These are phyloP conservation scores for Caenorhabditis tropicalis DNA, from an alignment of 1,140 invertebrate species.

Conservation along the genomic window DNA sequence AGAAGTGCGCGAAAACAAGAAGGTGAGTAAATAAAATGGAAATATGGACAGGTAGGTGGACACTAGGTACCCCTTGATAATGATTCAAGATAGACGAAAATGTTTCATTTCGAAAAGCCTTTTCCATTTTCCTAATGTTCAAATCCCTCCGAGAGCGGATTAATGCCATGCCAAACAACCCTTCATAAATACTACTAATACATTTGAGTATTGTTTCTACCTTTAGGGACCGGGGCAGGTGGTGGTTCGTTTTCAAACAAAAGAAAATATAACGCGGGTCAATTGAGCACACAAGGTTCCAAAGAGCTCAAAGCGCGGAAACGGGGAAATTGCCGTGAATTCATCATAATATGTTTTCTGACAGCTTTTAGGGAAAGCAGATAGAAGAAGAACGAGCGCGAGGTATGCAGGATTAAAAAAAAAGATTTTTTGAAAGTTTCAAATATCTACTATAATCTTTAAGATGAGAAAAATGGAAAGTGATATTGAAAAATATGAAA, in stretches of 20 bases:
- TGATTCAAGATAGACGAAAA: not conserved
- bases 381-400: not conserved
- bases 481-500: not conserved
- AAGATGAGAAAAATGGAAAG: not conserved
- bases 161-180: not conserved
- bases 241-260: constrained; percentile 35
- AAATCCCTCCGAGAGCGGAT: not conserved
- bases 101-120: no score
- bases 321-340: not conserved
- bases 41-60: constrained; percentile 15
- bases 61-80: not conserved
- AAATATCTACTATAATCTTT: not conserved
- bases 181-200: not conserved
- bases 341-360: constrained; percentile 34
- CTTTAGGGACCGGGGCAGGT: not conserved
- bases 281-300: constrained; percentile 34
- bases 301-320: not conserved
- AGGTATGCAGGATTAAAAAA: not conserved
- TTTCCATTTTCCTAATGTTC: no score
- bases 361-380: not conserved
- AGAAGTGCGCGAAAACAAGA: constrained; percentile 37
- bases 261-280: not conserved
- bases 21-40: constrained; percentile 32
- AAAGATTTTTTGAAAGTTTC: not conserved
- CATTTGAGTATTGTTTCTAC: constrained; percentile 28